Base-by-base conservation (phyloP, 2,888 invertebrate genomes). In the Pedicia rivosa region DNA sequence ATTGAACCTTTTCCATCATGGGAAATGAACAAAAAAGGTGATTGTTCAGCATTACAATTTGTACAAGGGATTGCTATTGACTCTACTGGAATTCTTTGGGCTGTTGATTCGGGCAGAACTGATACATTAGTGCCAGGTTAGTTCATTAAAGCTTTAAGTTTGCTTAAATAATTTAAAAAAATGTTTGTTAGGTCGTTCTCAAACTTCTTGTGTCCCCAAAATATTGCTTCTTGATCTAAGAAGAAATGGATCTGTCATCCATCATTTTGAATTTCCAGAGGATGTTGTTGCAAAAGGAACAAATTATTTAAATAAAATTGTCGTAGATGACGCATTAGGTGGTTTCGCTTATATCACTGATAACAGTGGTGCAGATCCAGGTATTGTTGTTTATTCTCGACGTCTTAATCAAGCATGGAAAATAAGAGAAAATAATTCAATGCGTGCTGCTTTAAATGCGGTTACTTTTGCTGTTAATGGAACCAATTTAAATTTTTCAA, bases 41-140 rank as follows among this genome's bases (percentile, higher is more conserved):
- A 80, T 50, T 81, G 81, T 55, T 56, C 61, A 12, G 70, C 75
- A 2, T 62, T 83, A 41, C 81, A 82, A 53, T 77, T 74, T 50
- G 78, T 81, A 16, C 79, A 80, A 54, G 75, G 75, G 46, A 63
- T 81, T 44, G 80, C 81, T 52, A 72, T 81, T 32, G 80, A 82
- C 54, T 66, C 68, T 3, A 66, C 67, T 42, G 78, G 79, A 4
- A 58, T 74, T 9, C 69, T 81, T 67, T 78, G 75, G 68, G 67
- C 71, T 22, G 64, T 78, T 34, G 79, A 79, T 45, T 72, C 73
- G 35, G 81, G 81, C 0, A 64, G 75, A 40, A 66, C 72, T 2
- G 68, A 68, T 8, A 76, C 74, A 2, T 60, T 78, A 43, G 66
- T 68, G 2, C 59, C 58, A 38, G 47, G 49, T 47, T 45, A 40